Percentiles rank a stretch among this genome's conserved stretches.
phyloP scores from a whole-genome alignment of 2,797 vertebrate genomes.

The Pangasius mekongensis region DNA sequence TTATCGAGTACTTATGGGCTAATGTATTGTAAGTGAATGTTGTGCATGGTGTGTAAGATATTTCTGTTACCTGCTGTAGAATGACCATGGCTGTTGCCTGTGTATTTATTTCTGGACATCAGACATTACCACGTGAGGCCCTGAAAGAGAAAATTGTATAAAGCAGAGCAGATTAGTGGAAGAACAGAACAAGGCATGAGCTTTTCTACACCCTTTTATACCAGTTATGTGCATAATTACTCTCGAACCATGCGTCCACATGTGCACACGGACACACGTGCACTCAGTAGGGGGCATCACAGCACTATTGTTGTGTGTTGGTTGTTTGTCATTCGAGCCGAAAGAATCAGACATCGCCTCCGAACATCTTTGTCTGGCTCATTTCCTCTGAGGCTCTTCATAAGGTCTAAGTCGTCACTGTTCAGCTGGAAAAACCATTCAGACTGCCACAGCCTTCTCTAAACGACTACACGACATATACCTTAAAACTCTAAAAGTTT shows the following conservation, averaged over 20 bases:
- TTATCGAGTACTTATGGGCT: not conserved
- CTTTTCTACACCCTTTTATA: not conserved
- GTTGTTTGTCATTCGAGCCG: constrained; percentile 33
- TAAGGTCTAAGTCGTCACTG: not conserved
- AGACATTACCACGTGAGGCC: constrained; percentile 38
- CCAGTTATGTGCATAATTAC: not conserved
- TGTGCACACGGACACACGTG: not conserved
- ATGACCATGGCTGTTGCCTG: constrained; percentile 56
- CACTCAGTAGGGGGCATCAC: constrained; percentile 31
- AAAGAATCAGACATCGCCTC: not conserved
- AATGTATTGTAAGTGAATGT: not conserved
- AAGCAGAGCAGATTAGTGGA: not conserved
- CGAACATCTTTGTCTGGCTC: constrained; percentile 4
- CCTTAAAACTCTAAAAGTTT: not conserved
- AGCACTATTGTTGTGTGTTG: not conserved
- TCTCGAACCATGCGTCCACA: not conserved
- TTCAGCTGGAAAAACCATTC: constrained; percentile 12
- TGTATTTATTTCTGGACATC: constrained; percentile 55
- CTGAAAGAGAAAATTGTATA: constrained; percentile 39
- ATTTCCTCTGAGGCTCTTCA: constrained; percentile 15
- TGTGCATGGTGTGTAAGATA: not conserved
- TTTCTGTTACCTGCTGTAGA: constrained; percentile 55
- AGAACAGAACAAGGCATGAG: not conserved
- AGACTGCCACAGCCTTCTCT: not conserved
- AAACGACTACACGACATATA: not conserved